Percentiles rank a stretch among this genome's conserved stretches.
Conservation (phyloP, 2,797 vertebrate genomes). For the Aldrovandia affinis region DNA sequence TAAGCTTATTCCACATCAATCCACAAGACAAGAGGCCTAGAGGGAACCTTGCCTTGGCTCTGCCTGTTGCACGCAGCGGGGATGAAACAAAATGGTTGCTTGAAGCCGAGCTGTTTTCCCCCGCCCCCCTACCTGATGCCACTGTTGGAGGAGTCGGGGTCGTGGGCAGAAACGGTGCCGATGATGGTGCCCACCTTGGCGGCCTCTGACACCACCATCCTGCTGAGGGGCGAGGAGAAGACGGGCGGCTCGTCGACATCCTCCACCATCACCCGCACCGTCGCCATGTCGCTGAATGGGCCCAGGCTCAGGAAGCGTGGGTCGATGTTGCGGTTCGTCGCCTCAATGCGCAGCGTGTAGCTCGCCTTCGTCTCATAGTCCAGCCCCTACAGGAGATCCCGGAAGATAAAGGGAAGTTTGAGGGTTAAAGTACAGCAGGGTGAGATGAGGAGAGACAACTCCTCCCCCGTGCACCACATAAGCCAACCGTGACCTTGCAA, state of each 20-base stretch:
- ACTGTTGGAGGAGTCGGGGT: slow-evolving; percentile 83
- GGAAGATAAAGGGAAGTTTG: background rate
- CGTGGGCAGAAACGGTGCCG: slow-evolving; percentile 81
- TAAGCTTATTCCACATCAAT: background rate
- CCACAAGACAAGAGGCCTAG: background rate
- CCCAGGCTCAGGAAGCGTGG: slow-evolving; percentile 79
- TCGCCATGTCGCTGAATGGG: slow-evolving; percentile 82
- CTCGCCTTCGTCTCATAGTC: slow-evolving; percentile 88
- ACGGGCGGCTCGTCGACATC: slow-evolving; percentile 84
- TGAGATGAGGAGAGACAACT: background rate
- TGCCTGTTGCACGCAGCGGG: slow-evolving; percentile 23
- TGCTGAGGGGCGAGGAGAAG: slow-evolving; percentile 76
- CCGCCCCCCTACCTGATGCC: slow-evolving; percentile 75
- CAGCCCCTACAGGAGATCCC: slow-evolving; percentile 68
- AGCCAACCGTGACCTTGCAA: background rate
- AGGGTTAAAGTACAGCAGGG: background rate
- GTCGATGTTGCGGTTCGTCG: slow-evolving; percentile 80
- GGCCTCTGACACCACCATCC: slow-evolving; percentile 84
- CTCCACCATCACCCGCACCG: slow-evolving; percentile 81
- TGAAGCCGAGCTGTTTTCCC: slow-evolving; percentile 5
- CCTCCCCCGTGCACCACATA: background rate
- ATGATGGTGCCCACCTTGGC: slow-evolving; percentile 82
- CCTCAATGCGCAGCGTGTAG: slow-evolving; percentile 83
- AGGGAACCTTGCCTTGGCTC: background rate
- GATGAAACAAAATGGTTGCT: slow-evolving; percentile 23